Conservation (phyloP, 2,113 vertebrate species). For the Rousettus leschenaultii region DNA sequence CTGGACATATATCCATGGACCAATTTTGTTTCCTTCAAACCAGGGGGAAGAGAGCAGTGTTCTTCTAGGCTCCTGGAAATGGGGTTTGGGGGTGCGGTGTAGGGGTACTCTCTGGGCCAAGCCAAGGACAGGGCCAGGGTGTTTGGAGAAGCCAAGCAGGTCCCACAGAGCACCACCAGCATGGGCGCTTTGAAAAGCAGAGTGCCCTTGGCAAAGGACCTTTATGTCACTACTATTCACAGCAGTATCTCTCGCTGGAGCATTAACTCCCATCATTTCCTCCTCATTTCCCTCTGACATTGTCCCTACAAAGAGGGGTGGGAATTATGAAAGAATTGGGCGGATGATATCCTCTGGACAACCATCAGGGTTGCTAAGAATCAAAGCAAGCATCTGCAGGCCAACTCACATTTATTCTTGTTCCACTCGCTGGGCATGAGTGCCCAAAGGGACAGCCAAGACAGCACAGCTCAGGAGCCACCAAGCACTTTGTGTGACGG, state of each 20-base stretch:
- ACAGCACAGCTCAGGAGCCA: neutral
- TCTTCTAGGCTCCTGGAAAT: neutral
- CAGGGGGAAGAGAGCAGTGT: neutral
- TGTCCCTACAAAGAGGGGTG: neutral
- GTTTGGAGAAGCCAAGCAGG: neutral
- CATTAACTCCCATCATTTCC: neutral
- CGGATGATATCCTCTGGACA: neutral
- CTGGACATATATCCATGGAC: neutral
- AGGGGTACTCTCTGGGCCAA: neutral
- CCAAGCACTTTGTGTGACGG: accelerated
- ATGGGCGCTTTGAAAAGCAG: neutral
- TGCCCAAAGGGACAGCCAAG: accelerated
- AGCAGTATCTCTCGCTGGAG: neutral
- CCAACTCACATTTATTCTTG: neutral
- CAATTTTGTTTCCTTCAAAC: neutral
- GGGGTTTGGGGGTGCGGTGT: accelerated
- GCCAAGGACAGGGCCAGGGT: neutral
- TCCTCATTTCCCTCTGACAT: neutral
- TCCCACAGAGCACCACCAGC: neutral
- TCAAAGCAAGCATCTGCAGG: neutral
- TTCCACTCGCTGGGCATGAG: neutral
- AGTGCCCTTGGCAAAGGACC: neutral
- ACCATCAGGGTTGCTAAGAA: neutral
- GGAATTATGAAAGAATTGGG: neutral
- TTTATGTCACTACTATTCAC: neutral